Evolutionary conservation across 92 coral and sea anemone species (phyloP).

Genomic region (Ricordea florida): DNA sequence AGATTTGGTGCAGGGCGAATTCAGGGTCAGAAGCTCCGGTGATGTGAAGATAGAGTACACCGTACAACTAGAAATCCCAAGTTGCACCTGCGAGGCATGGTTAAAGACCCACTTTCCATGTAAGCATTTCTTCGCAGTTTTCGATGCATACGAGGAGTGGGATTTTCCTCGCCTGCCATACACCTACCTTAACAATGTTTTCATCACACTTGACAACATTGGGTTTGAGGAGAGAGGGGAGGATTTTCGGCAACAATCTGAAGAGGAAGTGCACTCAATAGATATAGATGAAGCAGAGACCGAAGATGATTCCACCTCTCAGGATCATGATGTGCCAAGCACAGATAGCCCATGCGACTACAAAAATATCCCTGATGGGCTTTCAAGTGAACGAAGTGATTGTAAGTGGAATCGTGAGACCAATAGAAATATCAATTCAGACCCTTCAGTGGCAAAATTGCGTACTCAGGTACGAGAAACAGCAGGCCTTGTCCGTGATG

Average conservation of each 20-base stretch:
- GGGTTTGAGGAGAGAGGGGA: background rate
- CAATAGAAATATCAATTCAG: background rate
- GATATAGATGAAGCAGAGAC: background rate
- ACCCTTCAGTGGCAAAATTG: background rate
- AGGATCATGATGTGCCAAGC: no score
- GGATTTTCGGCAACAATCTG: background rate
- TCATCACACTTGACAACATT: slow-evolving; percentile 9
- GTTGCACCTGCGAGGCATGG: slow-evolving; percentile 39
- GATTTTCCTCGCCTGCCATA: background rate
- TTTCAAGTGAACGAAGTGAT: background rate
- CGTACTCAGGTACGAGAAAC: background rate
- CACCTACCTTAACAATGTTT: slow-evolving; percentile 7
- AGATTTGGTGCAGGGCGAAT: slow-evolving; percentile 1
- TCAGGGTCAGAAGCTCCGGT: background rate
- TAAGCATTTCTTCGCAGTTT: slow-evolving; percentile 17
- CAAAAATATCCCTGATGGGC: background rate
- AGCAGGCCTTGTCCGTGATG: background rate
- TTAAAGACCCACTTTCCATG: background rate
- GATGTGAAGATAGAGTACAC: background rate
- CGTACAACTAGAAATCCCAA: slow-evolving; percentile 17
- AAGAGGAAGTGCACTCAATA: background rate
- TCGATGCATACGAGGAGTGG: slow-evolving; percentile 14
- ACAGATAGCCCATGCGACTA: background rate
- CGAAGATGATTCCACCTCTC: background rate
- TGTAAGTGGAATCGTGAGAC: background rate